A percentile compares a stretch with the other conserved stretches of the same genome.
Conservation (phyloP, 2,888 invertebrate genomes). For the Bombyx huttoni region DNA sequence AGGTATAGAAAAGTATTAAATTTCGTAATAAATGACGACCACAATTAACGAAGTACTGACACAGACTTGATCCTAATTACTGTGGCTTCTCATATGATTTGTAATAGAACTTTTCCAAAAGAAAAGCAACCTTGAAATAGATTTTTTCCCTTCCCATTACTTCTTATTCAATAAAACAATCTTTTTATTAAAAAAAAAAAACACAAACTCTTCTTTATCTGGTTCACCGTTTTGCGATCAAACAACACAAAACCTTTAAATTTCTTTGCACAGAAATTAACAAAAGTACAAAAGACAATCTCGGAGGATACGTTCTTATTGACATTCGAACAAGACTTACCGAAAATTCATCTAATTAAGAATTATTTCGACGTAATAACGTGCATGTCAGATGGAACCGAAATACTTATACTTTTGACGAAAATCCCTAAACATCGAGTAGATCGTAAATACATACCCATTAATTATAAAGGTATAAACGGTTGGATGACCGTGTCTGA, state of each 20-base stretch:
- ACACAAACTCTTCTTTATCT: no score
- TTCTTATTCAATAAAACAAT: no score
- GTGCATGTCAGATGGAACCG: conserved; percentile 24
- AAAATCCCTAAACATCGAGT: conserved; percentile 18
- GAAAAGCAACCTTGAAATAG: no score
- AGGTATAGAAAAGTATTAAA: no score
- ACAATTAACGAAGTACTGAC: no score
- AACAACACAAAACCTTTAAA: conserved; percentile 18
- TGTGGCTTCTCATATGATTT: no score
- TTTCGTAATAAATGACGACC: no score
- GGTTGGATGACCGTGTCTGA: conserved; percentile 28
- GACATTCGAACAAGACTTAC: conserved; percentile 22
- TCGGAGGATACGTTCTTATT: conserved; percentile 25
- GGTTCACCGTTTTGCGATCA: conserved; percentile 10
- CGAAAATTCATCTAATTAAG: conserved; percentile 16
- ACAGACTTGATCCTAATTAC: no score
- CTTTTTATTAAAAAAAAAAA: no score
- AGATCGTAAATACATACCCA: conserved; percentile 17
- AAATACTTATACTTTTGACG: conserved; percentile 27
- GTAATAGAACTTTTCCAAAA: no score
- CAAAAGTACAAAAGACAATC: conserved; percentile 14
- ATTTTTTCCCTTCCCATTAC: no score
- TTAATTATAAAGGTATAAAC: conserved; percentile 13
- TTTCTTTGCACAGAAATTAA: conserved; percentile 25
- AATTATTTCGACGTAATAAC: conserved; percentile 24